Percentiles rank a stretch among this genome's conserved stretches.
phyloP scores from a whole-genome alignment of 2,797 vertebrate genomes.

The Ambastaia sidthimunki region DNA sequence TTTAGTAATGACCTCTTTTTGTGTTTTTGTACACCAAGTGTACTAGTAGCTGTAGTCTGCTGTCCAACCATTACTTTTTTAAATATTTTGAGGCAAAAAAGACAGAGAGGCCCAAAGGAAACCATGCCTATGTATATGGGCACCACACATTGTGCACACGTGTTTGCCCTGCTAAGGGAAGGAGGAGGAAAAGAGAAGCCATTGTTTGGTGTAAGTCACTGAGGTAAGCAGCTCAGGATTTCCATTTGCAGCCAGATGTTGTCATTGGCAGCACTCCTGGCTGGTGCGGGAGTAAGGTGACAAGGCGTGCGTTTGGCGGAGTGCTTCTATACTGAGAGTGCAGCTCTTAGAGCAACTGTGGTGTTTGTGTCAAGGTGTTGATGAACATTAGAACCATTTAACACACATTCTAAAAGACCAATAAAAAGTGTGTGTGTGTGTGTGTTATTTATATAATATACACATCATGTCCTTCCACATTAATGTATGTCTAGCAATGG shows the following conservation, averaged over 20 bases:
- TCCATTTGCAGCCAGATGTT: conserved; percentile 63
- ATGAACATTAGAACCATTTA: conserved; percentile 9
- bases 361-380: conserved; percentile 25
- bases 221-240: conserved; percentile 53
- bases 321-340: conserved; percentile 24
- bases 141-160: not conserved
- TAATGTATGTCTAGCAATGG: no score
- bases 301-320: conserved; percentile 45
- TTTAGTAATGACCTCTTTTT: conserved; percentile 7
- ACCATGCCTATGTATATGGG: conserved; percentile 26
- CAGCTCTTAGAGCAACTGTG: conserved; percentile 3
- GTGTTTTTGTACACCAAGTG: conserved; percentile 58
- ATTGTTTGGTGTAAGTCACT: conserved; percentile 44
- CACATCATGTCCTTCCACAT: no score
- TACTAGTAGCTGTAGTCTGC: conserved; percentile 48
- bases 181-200: not conserved
- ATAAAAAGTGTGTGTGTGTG: not conserved
- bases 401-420: not conserved
- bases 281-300: conserved; percentile 56
- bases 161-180: not conserved
- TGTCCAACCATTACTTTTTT: conserved; percentile 55
- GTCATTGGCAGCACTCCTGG: conserved; percentile 60
- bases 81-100: conserved; percentile 18
- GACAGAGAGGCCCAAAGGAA: not conserved
- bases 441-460: no score